Percentiles rank a stretch among this genome's conserved stretches.
Evolutionary conservation across 2,113 vertebrate genomes (phyloP).

Genomic region (Strix aluco): DNA sequence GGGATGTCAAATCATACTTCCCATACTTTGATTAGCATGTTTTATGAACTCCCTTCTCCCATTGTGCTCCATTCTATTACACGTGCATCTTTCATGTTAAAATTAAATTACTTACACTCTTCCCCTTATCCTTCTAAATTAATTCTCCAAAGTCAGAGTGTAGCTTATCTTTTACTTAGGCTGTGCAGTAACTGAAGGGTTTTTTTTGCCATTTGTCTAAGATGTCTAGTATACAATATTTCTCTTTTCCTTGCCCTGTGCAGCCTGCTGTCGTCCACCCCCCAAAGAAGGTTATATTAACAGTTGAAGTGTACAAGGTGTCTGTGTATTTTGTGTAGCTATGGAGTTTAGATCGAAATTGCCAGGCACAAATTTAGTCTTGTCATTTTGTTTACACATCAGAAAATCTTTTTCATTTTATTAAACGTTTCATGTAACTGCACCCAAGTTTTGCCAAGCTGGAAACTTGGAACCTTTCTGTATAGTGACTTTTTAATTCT

Average conservation of each 20-base stretch:
- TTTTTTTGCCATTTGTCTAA: constrained; percentile 47
- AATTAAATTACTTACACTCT: constrained; percentile 65
- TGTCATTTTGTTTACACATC: constrained; percentile 83
- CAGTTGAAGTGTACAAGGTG: constrained; percentile 77
- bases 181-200: constrained; percentile 54
- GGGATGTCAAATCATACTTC: constrained; percentile 56
- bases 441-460: constrained; percentile 82
- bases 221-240: constrained; percentile 67
- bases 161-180: constrained; percentile 66
- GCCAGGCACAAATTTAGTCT: constrained; percentile 81
- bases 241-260: constrained; percentile 68
- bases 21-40: constrained; percentile 61
- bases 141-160: constrained; percentile 68
- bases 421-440: constrained; percentile 84
- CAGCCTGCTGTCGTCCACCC: constrained; percentile 65
- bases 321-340: constrained; percentile 81
- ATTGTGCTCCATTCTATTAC: constrained; percentile 59
- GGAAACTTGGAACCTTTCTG: constrained; percentile 81
- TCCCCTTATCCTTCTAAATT: constrained; percentile 65
- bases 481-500: constrained; percentile 87
- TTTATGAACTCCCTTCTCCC: constrained; percentile 49
- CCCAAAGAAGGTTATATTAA: constrained; percentile 68
- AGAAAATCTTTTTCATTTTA: constrained; percentile 74
- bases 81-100: constrained; percentile 62
- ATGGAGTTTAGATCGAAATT: constrained; percentile 80